These are phyloP conservation scores for Indicator maculatus DNA, from an alignment of 2,113 vertebrate genomes.

Conservation along the genomic window DNA sequence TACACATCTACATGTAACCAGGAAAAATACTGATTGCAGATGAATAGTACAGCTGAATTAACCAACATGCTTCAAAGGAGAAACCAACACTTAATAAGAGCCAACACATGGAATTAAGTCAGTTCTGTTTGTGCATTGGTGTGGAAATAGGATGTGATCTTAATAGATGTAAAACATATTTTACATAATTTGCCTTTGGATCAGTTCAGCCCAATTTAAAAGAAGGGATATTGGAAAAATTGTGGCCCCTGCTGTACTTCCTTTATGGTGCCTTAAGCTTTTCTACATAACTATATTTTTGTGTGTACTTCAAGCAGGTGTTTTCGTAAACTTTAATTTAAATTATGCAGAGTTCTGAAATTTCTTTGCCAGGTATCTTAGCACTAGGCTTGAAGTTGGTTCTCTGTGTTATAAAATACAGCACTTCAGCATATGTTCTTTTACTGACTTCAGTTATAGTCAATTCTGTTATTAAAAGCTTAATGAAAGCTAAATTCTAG, in stretches of 20 bases:
- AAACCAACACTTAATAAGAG: background rate
- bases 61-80: background rate
- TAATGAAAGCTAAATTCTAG: constrained; percentile 1
- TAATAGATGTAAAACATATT: background rate
- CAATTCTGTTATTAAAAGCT: background rate
- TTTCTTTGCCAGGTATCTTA: background rate
- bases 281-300: background rate
- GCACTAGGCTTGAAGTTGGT: background rate
- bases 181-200: background rate
- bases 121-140: background rate
- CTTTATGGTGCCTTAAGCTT: background rate
- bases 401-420: background rate
- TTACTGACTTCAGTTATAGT: background rate
- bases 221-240: background rate
- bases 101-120: background rate
- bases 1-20: background rate
- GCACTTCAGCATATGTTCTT: background rate
- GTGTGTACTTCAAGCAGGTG: background rate
- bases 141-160: background rate
- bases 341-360: background rate
- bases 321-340: background rate
- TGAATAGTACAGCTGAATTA: background rate
- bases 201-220: background rate
- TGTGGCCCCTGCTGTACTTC: constrained; percentile 48
- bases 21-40: background rate